Base-by-base conservation (phyloP, 2,113 vertebrate genomes). In the Aegithalos caudatus region DNA sequence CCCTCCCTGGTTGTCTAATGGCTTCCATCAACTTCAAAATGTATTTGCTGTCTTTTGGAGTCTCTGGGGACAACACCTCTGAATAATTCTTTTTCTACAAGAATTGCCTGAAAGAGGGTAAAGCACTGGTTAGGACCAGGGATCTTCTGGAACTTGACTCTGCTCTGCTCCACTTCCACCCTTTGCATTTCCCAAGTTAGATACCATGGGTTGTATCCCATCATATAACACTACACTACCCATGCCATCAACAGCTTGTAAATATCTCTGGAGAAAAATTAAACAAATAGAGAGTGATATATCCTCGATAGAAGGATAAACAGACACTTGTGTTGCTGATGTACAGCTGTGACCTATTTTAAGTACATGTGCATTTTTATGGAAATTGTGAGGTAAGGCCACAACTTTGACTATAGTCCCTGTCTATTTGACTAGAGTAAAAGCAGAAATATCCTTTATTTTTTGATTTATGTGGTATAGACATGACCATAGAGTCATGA, bases 371-470 rank as follows among this genome's bases (percentile, higher is more conserved):
- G 4, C 35, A 42, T 72, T 91, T 79, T 88, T 50, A 27, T 64
- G 15, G 53, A 82, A 85, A 66, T 29, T 71, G 8, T 45, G 11
- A 53, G 3, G 27, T 66, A 58, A 76, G 14, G 56, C 4, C 11
- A 74, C n/a, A 66, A 37, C 0, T 69, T 64, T 2, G 4, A 18
- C 19, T 53, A 5, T 8, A n/a, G 11, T 44, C 12, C 10, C 6
- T 35, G 11, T 51, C 31, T 10, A 29, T 48, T 45, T 82, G 42
- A 33, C 22, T 31, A 19, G 11, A 51, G 6, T 61, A 58, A 76
- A 86, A 29, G 5, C 23, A 61, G 31, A 81, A 93, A 53, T 57
- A 12, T n/a, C 7, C 12, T 86, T 65, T 81, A 2, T 4, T 44
- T 78, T 2, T 53, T 73, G 67, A 37, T 4, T 35, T 88, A 37